Conservation (phyloP, 2,113 vertebrate genomes). For the Pituophis catenifer region DNA sequence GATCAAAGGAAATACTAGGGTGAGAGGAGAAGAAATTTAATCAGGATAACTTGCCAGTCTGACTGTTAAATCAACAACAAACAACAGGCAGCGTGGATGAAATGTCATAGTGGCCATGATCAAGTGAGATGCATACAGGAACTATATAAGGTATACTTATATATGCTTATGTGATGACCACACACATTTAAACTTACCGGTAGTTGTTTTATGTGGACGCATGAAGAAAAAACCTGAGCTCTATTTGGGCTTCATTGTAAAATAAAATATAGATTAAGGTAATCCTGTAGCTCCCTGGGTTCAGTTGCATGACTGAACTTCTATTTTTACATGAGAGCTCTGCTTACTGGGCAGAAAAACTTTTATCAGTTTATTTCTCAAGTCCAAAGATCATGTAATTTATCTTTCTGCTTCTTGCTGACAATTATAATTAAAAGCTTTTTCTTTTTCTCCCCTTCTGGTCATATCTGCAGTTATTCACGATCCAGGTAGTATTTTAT, state of each 20-base stretch:
- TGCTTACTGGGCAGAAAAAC: neutral
- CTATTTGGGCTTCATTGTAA: neutral
- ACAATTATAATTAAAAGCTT: neutral
- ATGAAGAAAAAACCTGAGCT: neutral
- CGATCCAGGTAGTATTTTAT: conserved; percentile 8
- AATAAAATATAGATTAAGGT: neutral
- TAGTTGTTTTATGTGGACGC: neutral
- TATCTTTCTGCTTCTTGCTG: neutral
- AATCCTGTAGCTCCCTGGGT: neutral
- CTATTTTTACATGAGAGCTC: neutral
- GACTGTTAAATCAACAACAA: neutral
- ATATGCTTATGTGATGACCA: neutral
- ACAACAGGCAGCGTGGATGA: neutral
- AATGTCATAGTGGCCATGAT: neutral
- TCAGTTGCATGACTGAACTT: neutral
- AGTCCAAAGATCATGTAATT: neutral
- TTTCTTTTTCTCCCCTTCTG: neutral
- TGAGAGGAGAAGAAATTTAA: neutral
- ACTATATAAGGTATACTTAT: neutral
- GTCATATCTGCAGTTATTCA: neutral
- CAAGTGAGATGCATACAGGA: neutral
- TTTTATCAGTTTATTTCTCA: neutral
- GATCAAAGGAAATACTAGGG: neutral
- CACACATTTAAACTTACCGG: neutral
- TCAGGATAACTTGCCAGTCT: neutral